phyloP scores from a whole-genome alignment of 2,113 vertebrate species.

The Platichthys stellatus region DNA sequence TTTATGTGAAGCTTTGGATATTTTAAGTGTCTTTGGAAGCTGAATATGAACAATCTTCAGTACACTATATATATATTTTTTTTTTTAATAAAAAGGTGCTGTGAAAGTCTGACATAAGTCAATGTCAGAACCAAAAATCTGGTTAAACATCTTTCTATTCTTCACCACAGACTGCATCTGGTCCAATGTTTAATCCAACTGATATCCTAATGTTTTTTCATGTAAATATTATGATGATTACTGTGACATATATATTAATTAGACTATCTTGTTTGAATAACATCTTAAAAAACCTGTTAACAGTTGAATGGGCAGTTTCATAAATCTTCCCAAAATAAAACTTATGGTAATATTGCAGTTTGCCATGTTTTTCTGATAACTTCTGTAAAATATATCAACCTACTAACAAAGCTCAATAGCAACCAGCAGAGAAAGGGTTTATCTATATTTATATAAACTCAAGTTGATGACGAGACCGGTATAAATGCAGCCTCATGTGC shows the following conservation, averaged over 20 bases:
- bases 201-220: conserved; percentile 40
- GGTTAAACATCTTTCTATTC: no score
- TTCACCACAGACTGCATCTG: conserved; percentile 47
- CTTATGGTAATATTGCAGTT: neutral
- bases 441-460: neutral
- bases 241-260: neutral
- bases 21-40: conserved; percentile 6
- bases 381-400: neutral
- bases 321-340: neutral
- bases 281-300: neutral
- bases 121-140: neutral
- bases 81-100: conserved; percentile 12
- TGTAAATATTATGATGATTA: conserved; percentile 50
- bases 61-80: neutral
- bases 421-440: neutral
- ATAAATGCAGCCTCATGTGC: neutral
- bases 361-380: neutral
- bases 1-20: neutral
- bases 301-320: neutral
- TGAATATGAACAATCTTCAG: conserved; percentile 7
- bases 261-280: neutral
- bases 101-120: conserved; percentile 14
- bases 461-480: neutral
- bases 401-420: neutral
- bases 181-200: conserved; percentile 39